These are phyloP conservation scores for Musca domestica DNA, from an alignment of 1,140 invertebrate species.

Conservation along the genomic window DNA sequence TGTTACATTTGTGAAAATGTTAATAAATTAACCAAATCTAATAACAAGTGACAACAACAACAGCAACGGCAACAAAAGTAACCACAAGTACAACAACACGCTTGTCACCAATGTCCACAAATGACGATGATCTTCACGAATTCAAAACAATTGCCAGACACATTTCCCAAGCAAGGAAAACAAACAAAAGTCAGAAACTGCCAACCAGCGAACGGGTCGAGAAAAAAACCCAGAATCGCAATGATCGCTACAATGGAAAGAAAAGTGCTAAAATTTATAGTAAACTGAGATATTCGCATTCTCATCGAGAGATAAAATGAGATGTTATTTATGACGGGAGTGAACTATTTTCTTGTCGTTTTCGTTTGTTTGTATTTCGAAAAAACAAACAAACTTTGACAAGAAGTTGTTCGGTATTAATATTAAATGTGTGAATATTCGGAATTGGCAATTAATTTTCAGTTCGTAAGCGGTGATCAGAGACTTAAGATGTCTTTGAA, in stretches of 20 bases:
- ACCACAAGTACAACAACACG: neutral
- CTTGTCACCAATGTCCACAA: neutral
- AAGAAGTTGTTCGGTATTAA: neutral
- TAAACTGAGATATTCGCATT: neutral
- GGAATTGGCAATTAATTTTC: neutral
- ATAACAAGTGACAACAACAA: slow-evolving; percentile 2
- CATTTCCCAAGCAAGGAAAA: no score
- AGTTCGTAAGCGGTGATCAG: neutral
- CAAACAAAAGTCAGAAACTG: no score
- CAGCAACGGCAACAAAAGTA: neutral
- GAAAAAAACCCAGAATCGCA: neutral
- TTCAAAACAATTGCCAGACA: no score
- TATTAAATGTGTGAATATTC: neutral
- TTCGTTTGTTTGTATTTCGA: neutral
- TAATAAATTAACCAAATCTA: no score
- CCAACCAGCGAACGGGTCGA: no score
- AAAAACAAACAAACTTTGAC: neutral
- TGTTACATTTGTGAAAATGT: no score
- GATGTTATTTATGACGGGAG: neutral
- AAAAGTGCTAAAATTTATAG: slow-evolving; percentile 10
- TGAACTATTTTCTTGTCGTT: neutral
- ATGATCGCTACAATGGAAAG: neutral
- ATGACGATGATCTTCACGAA: no score
- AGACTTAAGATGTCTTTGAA: slow-evolving; percentile 39
- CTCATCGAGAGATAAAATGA: neutral